Evolutionary conservation across 1,140 invertebrate species (phyloP).

Genomic region (Prorops nasuta): DNA sequence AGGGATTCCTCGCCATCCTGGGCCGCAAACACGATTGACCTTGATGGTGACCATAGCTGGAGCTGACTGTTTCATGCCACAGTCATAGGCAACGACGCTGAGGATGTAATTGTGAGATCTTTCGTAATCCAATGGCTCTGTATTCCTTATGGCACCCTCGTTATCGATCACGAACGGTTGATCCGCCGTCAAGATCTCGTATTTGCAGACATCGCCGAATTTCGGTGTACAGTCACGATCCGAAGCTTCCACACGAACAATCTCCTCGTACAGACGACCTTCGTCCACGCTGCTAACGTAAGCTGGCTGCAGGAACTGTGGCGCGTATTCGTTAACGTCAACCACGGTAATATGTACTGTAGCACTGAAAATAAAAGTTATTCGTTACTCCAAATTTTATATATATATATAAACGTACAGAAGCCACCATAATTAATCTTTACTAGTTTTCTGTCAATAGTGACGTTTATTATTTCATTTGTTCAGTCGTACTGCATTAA

Average conservation of each 20-base stretch:
- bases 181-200: slow-evolving; percentile 86
- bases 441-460: background rate
- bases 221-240: slow-evolving; percentile 90
- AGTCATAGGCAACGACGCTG: slow-evolving; percentile 95
- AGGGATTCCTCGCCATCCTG: slow-evolving; percentile 72
- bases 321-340: slow-evolving; percentile 92
- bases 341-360: slow-evolving; percentile 93
- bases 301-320: slow-evolving; percentile 83
- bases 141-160: slow-evolving; percentile 88
- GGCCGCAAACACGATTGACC: slow-evolving; percentile 65
- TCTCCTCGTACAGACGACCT: slow-evolving; percentile 84
- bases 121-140: slow-evolving; percentile 86
- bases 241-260: slow-evolving; percentile 84
- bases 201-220: slow-evolving; percentile 93
- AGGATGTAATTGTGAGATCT: slow-evolving; percentile 92
- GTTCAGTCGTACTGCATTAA: too few relatives aligned
- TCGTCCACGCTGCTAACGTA: slow-evolving; percentile 90
- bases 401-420: background rate
- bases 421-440: background rate
- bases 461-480: too few relatives aligned
- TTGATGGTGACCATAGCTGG: slow-evolving; percentile 94
- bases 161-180: slow-evolving; percentile 92
- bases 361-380: slow-evolving; percentile 67
- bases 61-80: slow-evolving; percentile 85
- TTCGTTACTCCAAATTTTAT: too few relatives aligned